These are phyloP conservation scores for Pontoporia blainvillei DNA, from an alignment of 2,113 vertebrate genomes.

Conservation along the genomic window DNA sequence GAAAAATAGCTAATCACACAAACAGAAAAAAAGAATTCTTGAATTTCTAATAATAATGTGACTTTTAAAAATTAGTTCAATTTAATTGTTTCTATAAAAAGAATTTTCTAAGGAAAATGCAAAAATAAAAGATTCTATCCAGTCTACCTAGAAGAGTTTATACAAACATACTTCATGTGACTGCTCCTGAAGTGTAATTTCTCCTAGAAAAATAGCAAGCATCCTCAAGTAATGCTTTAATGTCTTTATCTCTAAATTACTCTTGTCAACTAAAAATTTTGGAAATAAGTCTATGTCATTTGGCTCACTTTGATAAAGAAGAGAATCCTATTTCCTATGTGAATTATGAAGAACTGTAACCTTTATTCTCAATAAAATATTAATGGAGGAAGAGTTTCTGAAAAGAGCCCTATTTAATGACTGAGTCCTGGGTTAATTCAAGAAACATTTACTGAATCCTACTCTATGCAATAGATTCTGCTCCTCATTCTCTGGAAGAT, in stretches of 20 bases:
- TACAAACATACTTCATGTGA: background rate
- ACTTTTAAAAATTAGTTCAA: background rate
- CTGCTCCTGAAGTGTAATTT: background rate
- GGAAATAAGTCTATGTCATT: constrained; percentile 28
- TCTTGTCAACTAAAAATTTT: background rate
- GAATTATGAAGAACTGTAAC: constrained; percentile 34
- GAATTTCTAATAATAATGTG: background rate
- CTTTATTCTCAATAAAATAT: constrained; percentile 30
- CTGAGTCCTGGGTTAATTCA: background rate
- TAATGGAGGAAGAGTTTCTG: background rate
- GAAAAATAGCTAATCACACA: background rate
- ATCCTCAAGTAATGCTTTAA: background rate
- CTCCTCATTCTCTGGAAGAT: background rate
- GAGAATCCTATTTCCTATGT: constrained; percentile 2
- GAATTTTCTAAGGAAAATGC: background rate
- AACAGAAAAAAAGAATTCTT: background rate
- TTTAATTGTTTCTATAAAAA: background rate
- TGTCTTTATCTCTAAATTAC: constrained; percentile 32
- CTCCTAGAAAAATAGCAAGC: constrained; percentile 17
- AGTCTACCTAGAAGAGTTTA: background rate
- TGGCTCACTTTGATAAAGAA: constrained; percentile 34
- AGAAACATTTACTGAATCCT: background rate
- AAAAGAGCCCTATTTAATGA: constrained; percentile 15
- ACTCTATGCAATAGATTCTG: background rate
- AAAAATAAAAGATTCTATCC: background rate